phyloP scores from a whole-genome alignment of 2,888 invertebrate species.

The Lysandra coridon region DNA sequence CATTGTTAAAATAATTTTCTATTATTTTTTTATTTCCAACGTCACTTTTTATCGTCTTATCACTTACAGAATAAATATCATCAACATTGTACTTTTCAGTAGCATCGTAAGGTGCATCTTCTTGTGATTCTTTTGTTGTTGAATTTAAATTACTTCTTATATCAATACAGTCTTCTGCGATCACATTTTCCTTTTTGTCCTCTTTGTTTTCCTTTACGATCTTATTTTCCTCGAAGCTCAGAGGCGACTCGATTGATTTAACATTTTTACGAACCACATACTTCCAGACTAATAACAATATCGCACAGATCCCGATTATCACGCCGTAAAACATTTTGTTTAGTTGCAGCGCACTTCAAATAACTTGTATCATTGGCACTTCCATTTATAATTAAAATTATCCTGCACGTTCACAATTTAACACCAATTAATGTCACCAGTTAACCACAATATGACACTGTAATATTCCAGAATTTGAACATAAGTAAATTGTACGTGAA shows the following conservation, averaged over 20 bases:
- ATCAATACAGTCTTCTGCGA: neutral
- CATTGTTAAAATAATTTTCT: neutral
- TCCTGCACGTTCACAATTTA: constrained; percentile 35
- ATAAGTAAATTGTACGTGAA: neutral
- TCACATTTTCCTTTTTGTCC: neutral
- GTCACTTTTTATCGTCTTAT: neutral
- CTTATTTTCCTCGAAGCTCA: constrained; percentile 32
- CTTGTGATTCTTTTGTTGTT: neutral
- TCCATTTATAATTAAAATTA: constrained; percentile 56
- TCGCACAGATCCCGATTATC: constrained; percentile 61
- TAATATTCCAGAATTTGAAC: neutral
- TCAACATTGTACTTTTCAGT: neutral
- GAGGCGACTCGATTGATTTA: constrained; percentile 32
- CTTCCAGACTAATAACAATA: constrained; percentile 66
- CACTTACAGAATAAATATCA: neutral
- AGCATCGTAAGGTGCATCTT: neutral
- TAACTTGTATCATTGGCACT: constrained; percentile 45
- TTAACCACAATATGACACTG: neutral
- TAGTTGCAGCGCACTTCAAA: constrained; percentile 63
- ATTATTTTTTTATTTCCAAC: neutral
- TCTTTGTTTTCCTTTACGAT: constrained; percentile 31
- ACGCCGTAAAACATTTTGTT: constrained; percentile 68
- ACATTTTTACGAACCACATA: constrained; percentile 49
- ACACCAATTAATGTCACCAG: neutral
- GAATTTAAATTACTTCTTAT: neutral